Conservation (phyloP, 2,797 vertebrate genomes). For the Sternarchorhynchus goeldii region DNA sequence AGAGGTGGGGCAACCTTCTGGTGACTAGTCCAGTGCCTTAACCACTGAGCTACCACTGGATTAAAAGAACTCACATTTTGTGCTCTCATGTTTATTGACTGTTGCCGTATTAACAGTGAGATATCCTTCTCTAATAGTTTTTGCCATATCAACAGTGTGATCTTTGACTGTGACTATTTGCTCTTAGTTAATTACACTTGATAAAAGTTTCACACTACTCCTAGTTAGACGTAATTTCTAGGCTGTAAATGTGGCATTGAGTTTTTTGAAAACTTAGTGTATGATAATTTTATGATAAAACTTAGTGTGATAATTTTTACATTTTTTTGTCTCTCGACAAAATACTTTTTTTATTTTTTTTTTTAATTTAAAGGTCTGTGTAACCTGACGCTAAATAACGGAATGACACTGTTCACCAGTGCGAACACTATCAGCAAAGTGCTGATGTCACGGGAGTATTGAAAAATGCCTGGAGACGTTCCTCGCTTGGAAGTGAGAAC, state of each 20-base stretch:
- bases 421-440: not conserved
- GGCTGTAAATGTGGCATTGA: too few relatives aligned
- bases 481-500: not conserved
- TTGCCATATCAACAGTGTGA: not conserved
- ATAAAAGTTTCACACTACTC: too few relatives aligned
- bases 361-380: not conserved
- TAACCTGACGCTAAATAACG: not conserved
- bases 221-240: too few relatives aligned
- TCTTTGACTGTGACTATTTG: not conserved
- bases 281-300: not conserved
- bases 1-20: too few relatives aligned
- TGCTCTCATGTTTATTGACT: constrained; percentile 18
- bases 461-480: not conserved
- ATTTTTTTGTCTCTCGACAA: not conserved
- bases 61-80: not conserved
- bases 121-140: not conserved
- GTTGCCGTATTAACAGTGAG: not conserved
- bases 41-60: too few relatives aligned
- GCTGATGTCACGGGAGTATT: not conserved
- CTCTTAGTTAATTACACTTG: not conserved
- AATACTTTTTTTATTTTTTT: constrained; percentile 1
- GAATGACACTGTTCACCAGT: not conserved
- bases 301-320: not conserved
- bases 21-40: too few relatives aligned
- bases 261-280: not conserved